phyloP scores from a whole-genome alignment of 2,888 invertebrate species.

The Agapetus fuscipes region DNA sequence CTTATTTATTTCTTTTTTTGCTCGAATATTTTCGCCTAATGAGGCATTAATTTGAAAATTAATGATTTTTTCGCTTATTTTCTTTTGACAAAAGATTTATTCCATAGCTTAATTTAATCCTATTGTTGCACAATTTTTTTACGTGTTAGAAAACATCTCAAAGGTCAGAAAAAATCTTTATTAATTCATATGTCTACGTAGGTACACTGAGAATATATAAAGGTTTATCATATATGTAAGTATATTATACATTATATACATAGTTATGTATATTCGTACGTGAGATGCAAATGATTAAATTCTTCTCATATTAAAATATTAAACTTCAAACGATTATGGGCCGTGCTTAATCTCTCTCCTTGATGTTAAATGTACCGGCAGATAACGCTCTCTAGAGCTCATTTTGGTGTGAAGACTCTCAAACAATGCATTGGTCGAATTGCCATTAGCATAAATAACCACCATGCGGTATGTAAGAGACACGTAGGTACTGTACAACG shows the following conservation, averaged over 20 bases:
- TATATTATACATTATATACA: not conserved
- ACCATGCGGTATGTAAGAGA: slow-evolving; percentile 3
- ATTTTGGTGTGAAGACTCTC: slow-evolving; percentile 4
- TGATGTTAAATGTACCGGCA: not conserved
- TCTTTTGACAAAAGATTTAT: not conserved
- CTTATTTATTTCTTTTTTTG: no score
- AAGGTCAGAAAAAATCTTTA: no score
- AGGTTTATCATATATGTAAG: no score
- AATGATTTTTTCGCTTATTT: no score
- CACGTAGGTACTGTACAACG: not conserved
- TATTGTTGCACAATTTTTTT: not conserved
- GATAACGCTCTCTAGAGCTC: slow-evolving; percentile 2
- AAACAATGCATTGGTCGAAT: slow-evolving; percentile 21
- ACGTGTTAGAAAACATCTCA: no score
- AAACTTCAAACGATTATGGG: slow-evolving; percentile 6
- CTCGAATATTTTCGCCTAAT: no score
- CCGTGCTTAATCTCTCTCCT: not conserved
- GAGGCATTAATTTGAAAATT: no score
- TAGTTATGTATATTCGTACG: not conserved
- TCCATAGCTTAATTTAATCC: not conserved
- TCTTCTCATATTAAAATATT: slow-evolving; percentile 5
- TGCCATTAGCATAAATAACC: slow-evolving; percentile 21
- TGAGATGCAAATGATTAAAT: slow-evolving; percentile 15
- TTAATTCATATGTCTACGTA: no score
- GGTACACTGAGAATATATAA: no score